phyloP scores from a whole-genome alignment of 2,888 invertebrate genomes.

The Drosophila lacicola region DNA sequence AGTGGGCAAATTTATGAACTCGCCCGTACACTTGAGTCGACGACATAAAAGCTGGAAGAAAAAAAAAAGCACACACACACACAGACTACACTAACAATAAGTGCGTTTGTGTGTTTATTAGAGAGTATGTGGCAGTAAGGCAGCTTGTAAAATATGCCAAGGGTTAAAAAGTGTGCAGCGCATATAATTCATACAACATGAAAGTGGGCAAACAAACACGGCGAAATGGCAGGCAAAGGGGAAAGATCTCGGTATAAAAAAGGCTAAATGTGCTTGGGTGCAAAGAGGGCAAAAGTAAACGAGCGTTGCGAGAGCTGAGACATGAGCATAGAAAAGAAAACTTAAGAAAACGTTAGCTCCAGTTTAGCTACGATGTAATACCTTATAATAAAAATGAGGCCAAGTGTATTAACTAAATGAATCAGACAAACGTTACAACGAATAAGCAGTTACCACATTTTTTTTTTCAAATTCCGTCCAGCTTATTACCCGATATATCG shows the following conservation, averaged over 20 bases:
- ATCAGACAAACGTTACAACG: not conserved
- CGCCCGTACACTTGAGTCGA: conserved; percentile 75
- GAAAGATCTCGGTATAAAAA: conserved; percentile 22
- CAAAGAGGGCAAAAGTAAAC: conserved; percentile 20
- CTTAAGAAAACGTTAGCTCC: not conserved
- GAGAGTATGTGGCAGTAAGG: conserved; percentile 62
- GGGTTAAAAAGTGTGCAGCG: conserved; percentile 79
- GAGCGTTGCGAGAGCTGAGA: conserved; percentile 40
- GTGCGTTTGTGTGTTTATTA: conserved; percentile 78
- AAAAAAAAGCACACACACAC: conserved; percentile 28
- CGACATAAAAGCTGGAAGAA: conserved; percentile 58
- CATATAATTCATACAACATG: conserved; percentile 74
- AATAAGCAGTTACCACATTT: too few species aligned
- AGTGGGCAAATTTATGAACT: conserved; percentile 82
- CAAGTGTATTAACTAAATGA: not conserved
- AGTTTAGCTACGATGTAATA: not conserved
- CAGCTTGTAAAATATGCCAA: conserved; percentile 81
- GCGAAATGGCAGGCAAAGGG: not conserved
- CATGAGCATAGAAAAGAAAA: not conserved
- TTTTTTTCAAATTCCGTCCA: too few species aligned
- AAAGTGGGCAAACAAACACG: conserved; percentile 57
- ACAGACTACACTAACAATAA: conserved; percentile 47
- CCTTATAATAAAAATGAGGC: too few species aligned
- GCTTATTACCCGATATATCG: too few species aligned
- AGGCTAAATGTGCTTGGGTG: conserved; percentile 56